Base-by-base conservation (phyloP, 64 coral and sea anemone species). In the Orbicella faveolata region DNA sequence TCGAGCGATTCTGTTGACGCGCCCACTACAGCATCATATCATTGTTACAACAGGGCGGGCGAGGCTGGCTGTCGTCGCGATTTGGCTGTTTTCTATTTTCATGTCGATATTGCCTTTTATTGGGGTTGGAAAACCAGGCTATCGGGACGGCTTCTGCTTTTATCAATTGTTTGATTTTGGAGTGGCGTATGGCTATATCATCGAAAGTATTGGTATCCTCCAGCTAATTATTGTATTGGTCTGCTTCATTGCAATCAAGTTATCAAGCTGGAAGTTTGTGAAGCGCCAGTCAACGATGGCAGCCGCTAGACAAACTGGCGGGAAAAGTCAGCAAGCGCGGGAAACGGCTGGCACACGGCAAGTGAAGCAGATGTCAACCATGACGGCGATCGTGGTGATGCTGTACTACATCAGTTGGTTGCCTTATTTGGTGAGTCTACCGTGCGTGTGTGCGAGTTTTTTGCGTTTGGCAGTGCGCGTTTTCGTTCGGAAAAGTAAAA, bases 381-480 rank as follows among this genome's bases (percentile, higher is more conserved):
- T 96, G 73, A 96, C 94, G 95, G 95, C 66, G 0, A 76, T 96
- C 0, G 92, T 96, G 13, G 95, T 96, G 0, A 57, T 96, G 17
- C 23, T 96, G 73, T 96, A 96, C 52, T 96, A 96, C 20, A 63
- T 96, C 78, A 96, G 92, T 62, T 96, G 95, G 95, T 41, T 96
- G n/a, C 95, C 95, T 39, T 96, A 96, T 78, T 89, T 96, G 95
- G 95, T 96, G 52, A 96, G 95, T 93, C 16, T 26, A 51, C 12
- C 35, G 37, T 51, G 75, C 75, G 75, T 52, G 17, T 52, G 9
- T 67, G 62, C 35, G 18, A 9, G 36, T 83, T 8, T n/a, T 61
- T 35, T 65, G 12, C 13, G 37, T 3, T 20, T 53, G 41, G 19
- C 34, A 18, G 19, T 67, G 55, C 6, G 79, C 63, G 34, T 63